A percentile compares a stretch with the other conserved stretches of the same genome.
These are phyloP conservation scores for Esperia sulphurella DNA, from an alignment of 2,888 invertebrate species.

Conservation along the genomic window DNA sequence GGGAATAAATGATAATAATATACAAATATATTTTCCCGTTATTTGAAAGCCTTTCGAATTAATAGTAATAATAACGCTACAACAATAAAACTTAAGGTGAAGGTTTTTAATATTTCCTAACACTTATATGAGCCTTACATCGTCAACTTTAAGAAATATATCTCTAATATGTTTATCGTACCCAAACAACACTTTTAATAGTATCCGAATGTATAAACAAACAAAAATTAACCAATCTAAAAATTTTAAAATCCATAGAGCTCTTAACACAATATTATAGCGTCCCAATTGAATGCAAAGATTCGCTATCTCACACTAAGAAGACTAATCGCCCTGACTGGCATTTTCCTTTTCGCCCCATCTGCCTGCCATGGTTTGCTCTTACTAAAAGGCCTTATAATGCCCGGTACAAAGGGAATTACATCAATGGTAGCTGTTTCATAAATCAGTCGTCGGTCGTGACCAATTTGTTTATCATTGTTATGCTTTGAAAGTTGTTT, in stretches of 20 bases:
- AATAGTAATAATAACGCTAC: no score
- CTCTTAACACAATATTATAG: neutral
- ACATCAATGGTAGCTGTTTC: constrained; percentile 22
- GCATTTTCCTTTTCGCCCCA: constrained; percentile 34
- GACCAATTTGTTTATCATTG: constrained; percentile 39
- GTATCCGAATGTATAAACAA: no score
- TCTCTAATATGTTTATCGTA: no score
- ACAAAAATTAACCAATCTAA: no score
- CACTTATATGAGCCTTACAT: no score
- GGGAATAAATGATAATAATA: no score
- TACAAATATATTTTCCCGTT: no score
- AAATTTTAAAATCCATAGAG: neutral
- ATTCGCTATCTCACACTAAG: constrained; percentile 11
- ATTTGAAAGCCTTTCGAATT: no score
- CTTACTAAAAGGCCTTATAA: constrained; percentile 36
- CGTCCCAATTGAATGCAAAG: constrained; percentile 1
- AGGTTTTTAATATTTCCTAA: neutral
- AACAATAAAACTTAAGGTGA: neutral
- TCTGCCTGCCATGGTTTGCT: constrained; percentile 25
- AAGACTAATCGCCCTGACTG: constrained; percentile 31
- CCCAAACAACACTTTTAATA: no score
- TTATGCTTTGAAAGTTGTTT: constrained; percentile 19
- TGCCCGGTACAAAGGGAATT: constrained; percentile 23
- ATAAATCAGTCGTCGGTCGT: constrained; percentile 31
- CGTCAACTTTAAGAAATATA: no score